Conservation (phyloP, 2,113 vertebrate genomes). For the Sphyrna mokarran region DNA sequence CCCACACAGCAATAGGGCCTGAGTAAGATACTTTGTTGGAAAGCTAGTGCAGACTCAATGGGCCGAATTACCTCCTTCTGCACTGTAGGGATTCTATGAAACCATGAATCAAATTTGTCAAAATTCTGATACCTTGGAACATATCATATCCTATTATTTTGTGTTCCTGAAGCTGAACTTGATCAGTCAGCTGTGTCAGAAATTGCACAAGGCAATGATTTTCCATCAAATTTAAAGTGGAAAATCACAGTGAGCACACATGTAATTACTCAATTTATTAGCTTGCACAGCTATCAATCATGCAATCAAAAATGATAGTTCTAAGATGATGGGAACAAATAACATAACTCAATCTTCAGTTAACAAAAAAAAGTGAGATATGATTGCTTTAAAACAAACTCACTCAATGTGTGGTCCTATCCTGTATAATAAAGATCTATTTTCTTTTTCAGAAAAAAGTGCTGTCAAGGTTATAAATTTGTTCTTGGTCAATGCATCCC, state of each 20-base stretch:
- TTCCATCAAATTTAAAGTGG: background rate
- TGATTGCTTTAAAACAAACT: background rate
- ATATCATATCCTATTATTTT: background rate
- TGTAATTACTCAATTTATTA: too few relatives aligned
- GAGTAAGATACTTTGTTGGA: too few relatives aligned
- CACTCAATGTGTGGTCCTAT: background rate
- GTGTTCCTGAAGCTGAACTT: background rate
- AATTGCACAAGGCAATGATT: background rate
- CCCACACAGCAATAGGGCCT: too few relatives aligned
- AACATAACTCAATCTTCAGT: background rate
- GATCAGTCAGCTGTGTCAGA: background rate
- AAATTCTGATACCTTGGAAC: background rate
- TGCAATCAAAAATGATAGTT: background rate
- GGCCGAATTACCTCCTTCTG: too few relatives aligned
- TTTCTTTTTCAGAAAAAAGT: constrained; percentile 83
- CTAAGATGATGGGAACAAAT: background rate
- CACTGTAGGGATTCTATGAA: too few relatives aligned
- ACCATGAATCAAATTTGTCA: background rate
- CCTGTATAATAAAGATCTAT: constrained; percentile 33
- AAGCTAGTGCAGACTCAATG: too few relatives aligned
- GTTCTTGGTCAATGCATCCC: constrained; percentile 95
- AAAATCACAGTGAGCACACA: background rate
- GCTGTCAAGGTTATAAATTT: constrained; percentile 94
- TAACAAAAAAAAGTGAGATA: background rate
- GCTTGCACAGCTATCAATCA: background rate